phyloP scores from a whole-genome alignment of 2,888 invertebrate species.

The Phaonia tiefii region DNA sequence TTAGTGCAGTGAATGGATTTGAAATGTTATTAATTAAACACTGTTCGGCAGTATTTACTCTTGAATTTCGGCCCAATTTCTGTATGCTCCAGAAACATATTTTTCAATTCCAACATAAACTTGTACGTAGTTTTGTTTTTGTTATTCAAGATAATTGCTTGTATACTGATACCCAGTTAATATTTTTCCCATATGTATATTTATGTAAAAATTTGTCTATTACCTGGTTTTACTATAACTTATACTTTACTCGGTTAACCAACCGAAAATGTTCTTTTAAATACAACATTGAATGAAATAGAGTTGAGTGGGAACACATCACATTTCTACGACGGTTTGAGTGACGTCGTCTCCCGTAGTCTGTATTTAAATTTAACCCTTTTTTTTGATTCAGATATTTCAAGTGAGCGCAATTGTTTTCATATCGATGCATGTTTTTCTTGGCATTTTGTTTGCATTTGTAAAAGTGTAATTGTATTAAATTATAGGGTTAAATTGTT shows the following conservation, averaged over 20 bases:
- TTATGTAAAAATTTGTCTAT: conserved; percentile 27
- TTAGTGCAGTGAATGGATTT: too few species aligned
- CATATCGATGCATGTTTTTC: conserved; percentile 41
- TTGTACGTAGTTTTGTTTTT: too few species aligned
- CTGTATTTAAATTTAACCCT: conserved; percentile 56
- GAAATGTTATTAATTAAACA: too few species aligned
- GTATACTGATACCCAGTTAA: too few species aligned
- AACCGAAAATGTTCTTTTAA: conserved; percentile 59
- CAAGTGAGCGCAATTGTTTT: background rate
- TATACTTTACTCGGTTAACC: conserved; percentile 62
- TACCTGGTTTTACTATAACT: conserved; percentile 50
- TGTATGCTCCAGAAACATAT: too few species aligned
- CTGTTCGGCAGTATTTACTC: too few species aligned
- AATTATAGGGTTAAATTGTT: conserved; percentile 27
- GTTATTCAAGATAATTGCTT: too few species aligned
- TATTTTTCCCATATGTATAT: conserved; percentile 39
- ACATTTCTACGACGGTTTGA: background rate
- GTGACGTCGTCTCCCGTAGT: background rate
- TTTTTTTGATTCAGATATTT: conserved; percentile 29
- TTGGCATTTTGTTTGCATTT: conserved; percentile 60
- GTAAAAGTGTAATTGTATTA: conserved; percentile 29
- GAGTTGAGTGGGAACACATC: conserved; percentile 8
- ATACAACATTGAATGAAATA: background rate
- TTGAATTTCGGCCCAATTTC: too few species aligned
- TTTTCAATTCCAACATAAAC: too few species aligned